Conservation (phyloP, 2,888 invertebrate species). For the Hydrotaea cyrtoneurina region DNA sequence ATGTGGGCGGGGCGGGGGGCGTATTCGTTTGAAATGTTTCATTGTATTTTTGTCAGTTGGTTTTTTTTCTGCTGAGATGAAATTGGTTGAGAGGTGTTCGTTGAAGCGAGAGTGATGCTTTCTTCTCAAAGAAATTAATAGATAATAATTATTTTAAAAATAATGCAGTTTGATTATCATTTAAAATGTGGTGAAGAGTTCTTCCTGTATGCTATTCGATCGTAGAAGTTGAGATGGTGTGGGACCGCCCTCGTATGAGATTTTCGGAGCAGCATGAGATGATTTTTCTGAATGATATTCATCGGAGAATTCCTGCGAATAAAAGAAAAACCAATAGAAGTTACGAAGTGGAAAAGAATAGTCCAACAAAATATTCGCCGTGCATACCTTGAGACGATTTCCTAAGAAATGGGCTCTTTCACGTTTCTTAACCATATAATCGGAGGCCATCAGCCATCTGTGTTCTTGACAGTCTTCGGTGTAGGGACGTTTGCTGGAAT, state of each 20-base stretch:
- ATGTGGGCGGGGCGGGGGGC: neutral
- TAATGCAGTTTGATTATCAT: constrained; percentile 36
- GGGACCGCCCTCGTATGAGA: constrained; percentile 82
- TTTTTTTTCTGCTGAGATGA: too few species aligned
- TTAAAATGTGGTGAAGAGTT: constrained; percentile 84
- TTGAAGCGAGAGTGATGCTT: neutral
- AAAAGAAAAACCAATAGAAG: neutral
- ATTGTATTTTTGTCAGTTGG: neutral
- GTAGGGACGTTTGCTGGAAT: constrained; percentile 92
- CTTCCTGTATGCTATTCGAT: constrained; percentile 93
- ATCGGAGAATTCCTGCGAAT: constrained; percentile 87
- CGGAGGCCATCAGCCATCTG: constrained; percentile 95
- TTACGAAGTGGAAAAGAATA: too few species aligned
- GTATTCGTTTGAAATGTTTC: constrained; percentile 5
- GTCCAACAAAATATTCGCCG: neutral
- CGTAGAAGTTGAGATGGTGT: constrained; percentile 84
- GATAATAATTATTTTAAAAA: constrained; percentile 18
- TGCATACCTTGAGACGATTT: constrained; percentile 87
- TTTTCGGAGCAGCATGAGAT: constrained; percentile 82
- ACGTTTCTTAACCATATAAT: constrained; percentile 95
- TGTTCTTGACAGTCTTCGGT: constrained; percentile 97
- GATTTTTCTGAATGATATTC: constrained; percentile 88
- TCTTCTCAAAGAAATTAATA: neutral
- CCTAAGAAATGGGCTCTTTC: constrained; percentile 93
- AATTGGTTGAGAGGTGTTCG: constrained; percentile 1